A percentile compares a stretch with the other conserved stretches of the same genome.
These are phyloP conservation scores for Muscicapa striata DNA, from an alignment of 2,797 vertebrate species.

Conservation along the genomic window DNA sequence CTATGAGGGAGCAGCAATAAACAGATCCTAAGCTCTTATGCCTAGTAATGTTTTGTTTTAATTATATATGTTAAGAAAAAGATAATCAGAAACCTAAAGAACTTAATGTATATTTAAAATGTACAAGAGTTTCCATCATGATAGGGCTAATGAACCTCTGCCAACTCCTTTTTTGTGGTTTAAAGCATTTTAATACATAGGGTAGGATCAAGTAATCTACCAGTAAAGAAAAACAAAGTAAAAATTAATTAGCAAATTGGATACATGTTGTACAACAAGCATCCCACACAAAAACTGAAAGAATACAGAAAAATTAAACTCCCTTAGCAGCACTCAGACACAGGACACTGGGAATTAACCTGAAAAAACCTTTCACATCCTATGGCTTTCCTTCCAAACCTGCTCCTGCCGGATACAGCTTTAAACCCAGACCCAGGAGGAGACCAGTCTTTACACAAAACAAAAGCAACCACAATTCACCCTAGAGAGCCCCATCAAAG, in stretches of 20 bases:
- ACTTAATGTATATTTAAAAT: constrained; percentile 19
- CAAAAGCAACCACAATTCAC: constrained; percentile 13
- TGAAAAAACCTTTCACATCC: neutral
- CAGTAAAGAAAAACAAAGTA: neutral
- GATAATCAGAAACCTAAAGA: constrained; percentile 9
- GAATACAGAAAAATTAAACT: neutral
- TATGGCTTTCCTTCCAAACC: neutral
- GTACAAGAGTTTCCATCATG: neutral
- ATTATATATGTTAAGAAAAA: neutral
- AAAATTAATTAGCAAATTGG: constrained; percentile 37
- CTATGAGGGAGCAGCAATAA: constrained; percentile 26
- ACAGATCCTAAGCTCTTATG: neutral
- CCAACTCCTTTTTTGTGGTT: constrained; percentile 44
- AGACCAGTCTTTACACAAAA: constrained; percentile 41
- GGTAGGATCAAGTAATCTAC: neutral
- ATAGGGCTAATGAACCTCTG: constrained; percentile 24
- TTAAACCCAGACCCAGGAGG: neutral
- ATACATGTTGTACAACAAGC: neutral
- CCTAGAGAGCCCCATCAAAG: neutral
- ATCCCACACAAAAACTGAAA: neutral
- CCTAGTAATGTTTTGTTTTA: neutral
- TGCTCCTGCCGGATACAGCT: neutral
- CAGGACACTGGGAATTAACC: accelerated
- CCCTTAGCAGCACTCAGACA: neutral
- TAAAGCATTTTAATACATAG: constrained; percentile 13